A percentile compares a stretch with the other conserved stretches of the same genome.
Evolutionary conservation across 2,797 vertebrate species (phyloP).

Genomic region (Cirrhinus molitorella): DNA sequence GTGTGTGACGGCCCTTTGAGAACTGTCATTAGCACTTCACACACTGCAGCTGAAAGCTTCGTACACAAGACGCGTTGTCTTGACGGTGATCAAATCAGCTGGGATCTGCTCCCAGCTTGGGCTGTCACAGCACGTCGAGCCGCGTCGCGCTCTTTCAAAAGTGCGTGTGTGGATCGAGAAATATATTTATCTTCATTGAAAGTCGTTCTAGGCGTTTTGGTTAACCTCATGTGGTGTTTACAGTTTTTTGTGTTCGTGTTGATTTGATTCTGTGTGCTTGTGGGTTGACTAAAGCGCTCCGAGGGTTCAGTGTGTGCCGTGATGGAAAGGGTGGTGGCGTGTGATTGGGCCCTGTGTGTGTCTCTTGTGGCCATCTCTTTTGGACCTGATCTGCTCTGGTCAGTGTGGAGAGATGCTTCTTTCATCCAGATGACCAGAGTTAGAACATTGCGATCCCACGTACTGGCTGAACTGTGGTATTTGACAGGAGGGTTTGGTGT

Average conservation of each 20-base stretch:
- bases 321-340: conserved; percentile 1
- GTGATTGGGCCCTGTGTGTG: not conserved
- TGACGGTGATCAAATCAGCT: conserved; percentile 55
- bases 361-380: conserved; percentile 27
- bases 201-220: conserved; percentile 24
- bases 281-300: conserved; percentile 18
- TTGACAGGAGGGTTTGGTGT: conserved; percentile 39
- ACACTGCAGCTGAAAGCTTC: conserved; percentile 59
- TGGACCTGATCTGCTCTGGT: conserved; percentile 13
- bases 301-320: conserved; percentile 10
- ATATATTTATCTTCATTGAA: conserved; percentile 38
- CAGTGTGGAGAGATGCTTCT: conserved; percentile 38
- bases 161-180: conserved; percentile 24
- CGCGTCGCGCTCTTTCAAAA: conserved; percentile 39
- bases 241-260: conserved; percentile 35
- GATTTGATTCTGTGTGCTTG: conserved; percentile 30
- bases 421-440: conserved; percentile 45
- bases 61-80: conserved; percentile 58
- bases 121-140: conserved; percentile 56
- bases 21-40: conserved; percentile 75
- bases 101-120: conserved; percentile 54
- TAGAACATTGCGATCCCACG: conserved; percentile 50
- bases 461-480: conserved; percentile 45
- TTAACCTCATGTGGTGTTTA: conserved; percentile 37
- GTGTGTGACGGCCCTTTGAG: conserved; percentile 70